Evolutionary conservation across 2,113 vertebrate species (phyloP).

Genomic region (Trochalopteron elliotii): DNA sequence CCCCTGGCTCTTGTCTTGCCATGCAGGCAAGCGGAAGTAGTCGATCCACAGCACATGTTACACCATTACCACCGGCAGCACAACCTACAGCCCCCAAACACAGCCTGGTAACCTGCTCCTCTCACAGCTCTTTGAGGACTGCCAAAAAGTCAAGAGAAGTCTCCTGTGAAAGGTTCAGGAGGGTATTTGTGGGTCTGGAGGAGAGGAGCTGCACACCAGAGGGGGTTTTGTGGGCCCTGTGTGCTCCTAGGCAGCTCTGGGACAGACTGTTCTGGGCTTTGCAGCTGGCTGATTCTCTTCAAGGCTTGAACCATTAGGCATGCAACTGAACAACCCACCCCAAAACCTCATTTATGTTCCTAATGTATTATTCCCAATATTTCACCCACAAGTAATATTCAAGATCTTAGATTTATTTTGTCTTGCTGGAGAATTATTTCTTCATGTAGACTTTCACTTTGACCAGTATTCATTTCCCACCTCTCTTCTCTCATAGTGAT

Average conservation of each 20-base stretch:
- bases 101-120: not conserved
- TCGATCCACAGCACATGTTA: accelerated
- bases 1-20: accelerated
- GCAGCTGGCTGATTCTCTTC: not conserved
- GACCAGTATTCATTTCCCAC: not conserved
- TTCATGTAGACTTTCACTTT: not conserved
- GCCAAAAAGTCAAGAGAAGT: not conserved
- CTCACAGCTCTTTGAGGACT: not conserved
- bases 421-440: not conserved
- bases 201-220: not conserved
- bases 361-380: not conserved
- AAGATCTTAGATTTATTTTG: not conserved
- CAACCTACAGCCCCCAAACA: not conserved
- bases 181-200: not conserved
- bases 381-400: not conserved
- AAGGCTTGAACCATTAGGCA: not conserved
- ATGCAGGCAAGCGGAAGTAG: not conserved
- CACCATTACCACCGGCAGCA: not conserved
- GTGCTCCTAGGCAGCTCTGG: not conserved
- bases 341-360: not conserved
- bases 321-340: not conserved
- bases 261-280: not conserved
- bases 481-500: not conserved
- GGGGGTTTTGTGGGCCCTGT: not conserved
- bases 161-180: not conserved